These are phyloP conservation scores for Neomorphus geoffroyi DNA, from an alignment of 2,797 vertebrate genomes.

Conservation along the genomic window DNA sequence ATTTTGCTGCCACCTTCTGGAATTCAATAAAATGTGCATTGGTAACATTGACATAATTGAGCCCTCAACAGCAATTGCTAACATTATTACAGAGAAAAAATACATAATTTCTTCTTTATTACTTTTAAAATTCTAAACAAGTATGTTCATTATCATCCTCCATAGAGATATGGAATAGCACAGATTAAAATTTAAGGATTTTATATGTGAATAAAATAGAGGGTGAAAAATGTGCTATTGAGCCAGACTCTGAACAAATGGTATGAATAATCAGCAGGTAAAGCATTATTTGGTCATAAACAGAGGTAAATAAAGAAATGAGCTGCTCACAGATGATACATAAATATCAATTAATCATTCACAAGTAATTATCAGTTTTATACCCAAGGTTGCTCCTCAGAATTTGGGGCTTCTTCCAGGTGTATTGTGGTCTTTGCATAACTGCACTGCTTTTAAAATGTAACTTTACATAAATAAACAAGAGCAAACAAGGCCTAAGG, in stretches of 20 bases:
- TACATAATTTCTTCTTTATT: not conserved
- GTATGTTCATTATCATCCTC: not conserved
- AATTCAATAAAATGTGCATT: not conserved
- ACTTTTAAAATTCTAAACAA: not conserved
- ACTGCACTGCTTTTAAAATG: not conserved
- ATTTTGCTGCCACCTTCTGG: constrained; percentile 77
- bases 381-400: not conserved
- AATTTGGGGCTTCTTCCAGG: not conserved
- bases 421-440: not conserved
- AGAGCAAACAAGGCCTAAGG: not conserved
- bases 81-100: not conserved
- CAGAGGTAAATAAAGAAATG: not conserved
- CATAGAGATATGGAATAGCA: not conserved
- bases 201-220: not conserved
- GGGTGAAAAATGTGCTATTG: not conserved
- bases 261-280: not conserved
- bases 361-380: not conserved
- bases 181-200: not conserved
- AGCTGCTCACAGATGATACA: not conserved
- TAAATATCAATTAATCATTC: not conserved
- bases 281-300: not conserved
- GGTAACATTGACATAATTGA: not conserved
- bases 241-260: not conserved
- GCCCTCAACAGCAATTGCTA: not conserved
- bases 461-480: constrained; percentile 7